A percentile compares a stretch with the other conserved stretches of the same genome.
phyloP scores from a whole-genome alignment of 2,113 vertebrate genomes.

The Thinocorus orbignyianus region DNA sequence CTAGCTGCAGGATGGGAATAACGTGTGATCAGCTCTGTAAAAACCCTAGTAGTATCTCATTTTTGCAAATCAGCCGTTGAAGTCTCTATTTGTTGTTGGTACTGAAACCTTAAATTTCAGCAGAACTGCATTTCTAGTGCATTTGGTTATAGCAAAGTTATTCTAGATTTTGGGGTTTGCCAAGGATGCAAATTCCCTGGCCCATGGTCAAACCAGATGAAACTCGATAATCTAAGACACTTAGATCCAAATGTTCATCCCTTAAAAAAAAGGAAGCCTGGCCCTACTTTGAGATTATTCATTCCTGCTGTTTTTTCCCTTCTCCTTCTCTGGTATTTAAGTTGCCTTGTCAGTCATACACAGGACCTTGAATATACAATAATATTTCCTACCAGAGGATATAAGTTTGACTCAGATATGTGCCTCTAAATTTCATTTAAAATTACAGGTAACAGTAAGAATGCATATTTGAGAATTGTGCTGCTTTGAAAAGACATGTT shows the following conservation, averaged over 20 bases:
- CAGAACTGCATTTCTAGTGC: not conserved
- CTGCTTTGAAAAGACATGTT: not conserved
- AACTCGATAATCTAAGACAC: not conserved
- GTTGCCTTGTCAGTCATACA: not conserved
- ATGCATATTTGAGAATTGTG: not conserved
- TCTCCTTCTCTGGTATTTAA: not conserved
- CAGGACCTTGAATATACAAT: not conserved
- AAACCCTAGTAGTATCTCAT: not conserved
- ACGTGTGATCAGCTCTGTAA: not conserved
- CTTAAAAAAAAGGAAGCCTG: not conserved
- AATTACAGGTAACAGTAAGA: not conserved
- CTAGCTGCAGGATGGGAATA: not conserved
- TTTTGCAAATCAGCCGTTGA: not conserved
- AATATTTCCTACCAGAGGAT: not conserved
- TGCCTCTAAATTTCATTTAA: not conserved
- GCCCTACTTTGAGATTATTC: not conserved
- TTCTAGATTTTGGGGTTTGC: not conserved
- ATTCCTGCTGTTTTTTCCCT: not conserved
- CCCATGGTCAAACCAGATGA: not conserved
- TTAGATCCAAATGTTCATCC: not conserved
- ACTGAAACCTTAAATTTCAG: not conserved
- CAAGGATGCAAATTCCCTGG: not conserved
- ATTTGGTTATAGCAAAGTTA: not conserved
- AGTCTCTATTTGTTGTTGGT: not conserved
- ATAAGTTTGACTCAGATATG: not conserved